These are phyloP conservation scores for Hydractinia symbiolongicarpus DNA, from an alignment of 30 jellyfish, hydroid and myxozoan species.

Conservation along the genomic window DNA sequence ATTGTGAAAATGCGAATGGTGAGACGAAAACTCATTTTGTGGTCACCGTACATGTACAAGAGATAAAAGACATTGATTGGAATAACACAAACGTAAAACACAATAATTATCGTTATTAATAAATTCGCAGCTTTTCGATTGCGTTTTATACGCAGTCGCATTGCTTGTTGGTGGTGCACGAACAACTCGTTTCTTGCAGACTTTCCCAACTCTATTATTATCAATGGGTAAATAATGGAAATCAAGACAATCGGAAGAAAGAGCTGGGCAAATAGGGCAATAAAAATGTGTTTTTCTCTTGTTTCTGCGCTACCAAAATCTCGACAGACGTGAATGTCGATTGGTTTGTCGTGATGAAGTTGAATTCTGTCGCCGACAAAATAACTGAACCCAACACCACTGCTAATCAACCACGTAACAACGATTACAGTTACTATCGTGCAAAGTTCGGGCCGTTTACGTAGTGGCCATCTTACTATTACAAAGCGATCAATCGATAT, in stretches of 20 bases:
- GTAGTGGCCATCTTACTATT: conserved; percentile 75
- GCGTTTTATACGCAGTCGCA: conserved; percentile 46
- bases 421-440: conserved; percentile 4
- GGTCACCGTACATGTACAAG: conserved; percentile 2
- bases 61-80: conserved; percentile 60
- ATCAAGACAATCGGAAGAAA: conserved; percentile 52
- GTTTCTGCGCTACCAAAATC: background rate
- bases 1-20: conserved; percentile 10
- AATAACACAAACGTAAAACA: conserved; percentile 58
- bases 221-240: conserved; percentile 51
- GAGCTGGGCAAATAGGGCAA: conserved; percentile 44
- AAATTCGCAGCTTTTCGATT: conserved; percentile 68
- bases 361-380: conserved; percentile 27
- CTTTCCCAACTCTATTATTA: conserved; percentile 37
- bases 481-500: conserved; percentile 85
- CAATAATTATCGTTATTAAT: conserved; percentile 49
- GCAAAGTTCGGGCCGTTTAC: conserved; percentile 36
- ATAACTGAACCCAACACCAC: conserved; percentile 35
- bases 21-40: background rate
- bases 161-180: background rate
- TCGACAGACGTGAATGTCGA: conserved; percentile 4
- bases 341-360: background rate
- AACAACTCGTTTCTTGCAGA: background rate
- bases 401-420: conserved; percentile 53
- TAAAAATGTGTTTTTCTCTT: background rate